Conservation (phyloP, 2,113 vertebrate species). For the Larimichthys crocea region DNA sequence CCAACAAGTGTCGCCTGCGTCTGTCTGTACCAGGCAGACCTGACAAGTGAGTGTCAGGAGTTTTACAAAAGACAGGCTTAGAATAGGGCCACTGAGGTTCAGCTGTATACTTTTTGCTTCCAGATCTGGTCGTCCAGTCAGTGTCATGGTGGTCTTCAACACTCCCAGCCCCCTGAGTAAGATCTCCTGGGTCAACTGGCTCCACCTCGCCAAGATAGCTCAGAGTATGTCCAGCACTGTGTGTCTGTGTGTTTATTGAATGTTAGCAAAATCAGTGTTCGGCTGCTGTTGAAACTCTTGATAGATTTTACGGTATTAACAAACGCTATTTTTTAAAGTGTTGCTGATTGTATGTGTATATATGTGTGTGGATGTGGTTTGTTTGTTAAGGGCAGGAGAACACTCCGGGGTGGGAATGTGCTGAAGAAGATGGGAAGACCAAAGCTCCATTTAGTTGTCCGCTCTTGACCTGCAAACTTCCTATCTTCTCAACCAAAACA, state of each 20-base stretch:
- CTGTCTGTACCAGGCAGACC: constrained; percentile 54
- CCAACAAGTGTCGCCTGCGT: constrained; percentile 61
- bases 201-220: constrained; percentile 45
- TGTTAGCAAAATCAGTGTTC: too few relatives aligned
- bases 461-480: constrained; percentile 49
- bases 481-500: constrained; percentile 21
- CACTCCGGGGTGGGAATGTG: constrained; percentile 42
- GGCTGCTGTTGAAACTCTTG: too few relatives aligned
- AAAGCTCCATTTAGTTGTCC: constrained; percentile 33
- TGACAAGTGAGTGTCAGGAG: constrained; percentile 53
- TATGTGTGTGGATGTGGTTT: neutral
- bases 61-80: neutral
- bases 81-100: neutral
- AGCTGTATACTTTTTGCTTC: neutral
- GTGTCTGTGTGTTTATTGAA: neutral
- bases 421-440: constrained; percentile 41
- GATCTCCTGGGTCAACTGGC: constrained; percentile 53
- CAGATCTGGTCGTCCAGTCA: constrained; percentile 53
- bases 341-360: neutral
- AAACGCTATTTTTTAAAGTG: too few relatives aligned
- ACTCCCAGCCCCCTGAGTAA: constrained; percentile 56
- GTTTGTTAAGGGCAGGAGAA: constrained; percentile 55
- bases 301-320: too few relatives aligned
- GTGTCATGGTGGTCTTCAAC: constrained; percentile 53
- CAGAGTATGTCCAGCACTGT: constrained; percentile 30